These are phyloP conservation scores for Pocota personata DNA, from an alignment of 2,888 invertebrate genomes.

Conservation along the genomic window DNA sequence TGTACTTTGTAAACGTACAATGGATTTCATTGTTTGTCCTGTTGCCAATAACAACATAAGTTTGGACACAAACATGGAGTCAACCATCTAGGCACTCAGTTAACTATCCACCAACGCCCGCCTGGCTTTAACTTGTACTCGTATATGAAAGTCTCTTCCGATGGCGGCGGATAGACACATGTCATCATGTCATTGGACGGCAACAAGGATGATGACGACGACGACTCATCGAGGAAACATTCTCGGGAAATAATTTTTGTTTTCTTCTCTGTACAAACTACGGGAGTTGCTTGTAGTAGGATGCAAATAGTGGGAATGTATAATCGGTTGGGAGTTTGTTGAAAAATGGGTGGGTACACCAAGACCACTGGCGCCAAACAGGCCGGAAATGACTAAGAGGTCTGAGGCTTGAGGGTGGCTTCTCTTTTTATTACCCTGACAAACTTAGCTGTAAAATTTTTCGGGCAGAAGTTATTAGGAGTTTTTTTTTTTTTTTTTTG, in stretches of 20 bases:
- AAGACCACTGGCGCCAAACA: slow-evolving; percentile 66
- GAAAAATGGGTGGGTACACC: slow-evolving; percentile 41
- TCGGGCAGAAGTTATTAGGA: slow-evolving; percentile 12
- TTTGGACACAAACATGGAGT: slow-evolving; percentile 66
- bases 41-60: slow-evolving; percentile 72
- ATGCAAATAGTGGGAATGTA: slow-evolving; percentile 47
- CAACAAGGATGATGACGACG: slow-evolving; percentile 28
- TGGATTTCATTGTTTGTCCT: slow-evolving; percentile 54
- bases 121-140: slow-evolving; percentile 23
- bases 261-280: slow-evolving; percentile 38
- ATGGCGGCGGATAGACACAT: slow-evolving; percentile 60
- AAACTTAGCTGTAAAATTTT: slow-evolving; percentile 32
- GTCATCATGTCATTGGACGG: slow-evolving; percentile 62
- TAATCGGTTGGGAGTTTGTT: slow-evolving; percentile 38
- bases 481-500: slow-evolving; percentile 24
- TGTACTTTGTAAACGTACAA: slow-evolving; percentile 25
- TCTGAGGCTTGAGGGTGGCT: slow-evolving; percentile 43
- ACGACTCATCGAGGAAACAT: slow-evolving; percentile 60
- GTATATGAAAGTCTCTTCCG: slow-evolving; percentile 15
- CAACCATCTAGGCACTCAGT: slow-evolving; percentile 38
- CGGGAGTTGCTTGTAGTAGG: slow-evolving; percentile 44
- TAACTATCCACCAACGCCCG: slow-evolving; percentile 21
- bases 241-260: slow-evolving; percentile 51
- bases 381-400: slow-evolving; percentile 59
- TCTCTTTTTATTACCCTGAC: slow-evolving; percentile 38